Evolutionary conservation across 2,888 invertebrate species (phyloP), one percentile per base, ranked within the genome.

Genomic region (Tetrapedia diversipes): DNA sequence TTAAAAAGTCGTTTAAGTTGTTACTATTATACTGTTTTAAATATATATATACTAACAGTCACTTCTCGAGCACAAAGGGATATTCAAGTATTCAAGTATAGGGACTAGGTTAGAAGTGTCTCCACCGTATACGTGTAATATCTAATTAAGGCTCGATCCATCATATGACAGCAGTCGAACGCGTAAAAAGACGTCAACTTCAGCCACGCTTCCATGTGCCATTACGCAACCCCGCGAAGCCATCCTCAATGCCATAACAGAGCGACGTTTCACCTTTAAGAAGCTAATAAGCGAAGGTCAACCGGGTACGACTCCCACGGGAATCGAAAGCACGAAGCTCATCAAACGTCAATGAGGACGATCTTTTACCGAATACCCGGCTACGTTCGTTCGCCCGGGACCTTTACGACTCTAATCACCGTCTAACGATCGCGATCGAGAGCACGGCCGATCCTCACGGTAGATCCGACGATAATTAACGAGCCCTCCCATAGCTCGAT

Each of bases 401-500:
- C 39, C 49, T 27, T 51, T 19, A 39, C 63, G 49, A 49, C 51
- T 63, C 49, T 29, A 63, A 39, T 63, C 63, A 8, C 27, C 29
- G 49, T 11, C 8, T 39, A 19, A 27, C 37, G 27, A 49, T 63
- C 37, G 27, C 37, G 37, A 63, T 37, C 37, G 51, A 63, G 49
- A 63, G 37, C 37, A 39, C n/a, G n/a, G n/a, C 14, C 69, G 59
- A 47, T 65, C 63, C 73, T 67, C 78, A 43, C 53, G 45, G 66
- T 39, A 14, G 67, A 51, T 61, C 57, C 64, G 61, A 79, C 79
- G 81, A 86, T 87, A 87, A 86, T 86, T 86, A 87, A 85, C 85
- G 86, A 85, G 83, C 81, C 82, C 80, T 79, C 82, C 80, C 77
- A 72, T 82, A 77, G 81, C 77, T 70, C 83, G 85, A 85, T 86